These are phyloP conservation scores for Anagyrus pseudococci DNA, from an alignment of 2,888 invertebrate species.

Conservation along the genomic window DNA sequence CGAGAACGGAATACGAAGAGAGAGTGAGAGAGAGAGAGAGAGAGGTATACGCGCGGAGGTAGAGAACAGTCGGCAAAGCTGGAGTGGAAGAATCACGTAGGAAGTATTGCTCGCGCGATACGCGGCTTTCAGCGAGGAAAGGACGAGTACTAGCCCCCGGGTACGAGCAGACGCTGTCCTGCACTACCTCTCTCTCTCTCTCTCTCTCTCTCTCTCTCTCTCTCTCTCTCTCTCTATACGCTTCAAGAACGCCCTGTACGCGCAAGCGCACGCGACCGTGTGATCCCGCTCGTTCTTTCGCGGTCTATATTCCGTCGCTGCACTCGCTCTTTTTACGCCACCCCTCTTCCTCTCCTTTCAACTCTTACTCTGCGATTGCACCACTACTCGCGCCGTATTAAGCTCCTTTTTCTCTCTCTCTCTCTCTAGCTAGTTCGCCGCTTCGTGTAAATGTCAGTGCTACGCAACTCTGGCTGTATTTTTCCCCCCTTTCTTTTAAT, in stretches of 20 bases:
- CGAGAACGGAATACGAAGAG: background rate
- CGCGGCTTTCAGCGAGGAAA: slow-evolving; percentile 44
- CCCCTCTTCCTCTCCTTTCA: background rate
- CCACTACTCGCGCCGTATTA: too few species aligned
- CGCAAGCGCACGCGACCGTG: background rate
- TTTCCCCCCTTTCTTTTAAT: too few species aligned
- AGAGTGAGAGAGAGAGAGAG: background rate
- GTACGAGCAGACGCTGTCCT: slow-evolving; percentile 19
- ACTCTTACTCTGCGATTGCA: background rate
- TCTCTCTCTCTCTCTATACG: slow-evolving; percentile 30
- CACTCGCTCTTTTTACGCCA: background rate
- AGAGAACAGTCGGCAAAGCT: slow-evolving; percentile 16
- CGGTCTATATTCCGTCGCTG: background rate
- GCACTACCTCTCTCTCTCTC: slow-evolving; percentile 38
- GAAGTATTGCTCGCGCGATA: slow-evolving; percentile 29
- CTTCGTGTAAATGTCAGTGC: too few species aligned
- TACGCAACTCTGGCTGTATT: too few species aligned
- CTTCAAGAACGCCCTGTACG: background rate
- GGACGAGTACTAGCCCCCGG: slow-evolving; percentile 28
- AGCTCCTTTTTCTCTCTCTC: too few species aligned
- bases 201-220: slow-evolving; percentile 30
- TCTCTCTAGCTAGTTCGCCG: too few species aligned
- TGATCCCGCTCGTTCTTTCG: background rate
- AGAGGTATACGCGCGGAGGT: too few species aligned
- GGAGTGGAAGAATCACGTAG: slow-evolving; percentile 25